Percentiles rank a stretch among this genome's conserved stretches.
Conservation (phyloP, 2,113 vertebrate species). For the Scophthalmus maximus region DNA sequence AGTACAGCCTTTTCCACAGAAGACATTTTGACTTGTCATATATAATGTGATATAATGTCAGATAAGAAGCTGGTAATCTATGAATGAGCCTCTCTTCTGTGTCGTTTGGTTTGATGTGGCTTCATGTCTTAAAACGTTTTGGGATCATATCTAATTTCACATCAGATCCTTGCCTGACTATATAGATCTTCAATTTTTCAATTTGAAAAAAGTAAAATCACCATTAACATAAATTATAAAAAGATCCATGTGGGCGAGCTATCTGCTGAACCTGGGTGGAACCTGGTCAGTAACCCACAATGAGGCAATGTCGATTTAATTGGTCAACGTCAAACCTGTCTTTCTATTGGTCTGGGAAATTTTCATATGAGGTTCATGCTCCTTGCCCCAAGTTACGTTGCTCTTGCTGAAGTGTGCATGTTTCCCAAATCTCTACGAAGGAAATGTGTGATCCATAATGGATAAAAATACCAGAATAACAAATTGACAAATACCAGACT, state of each 20-base stretch:
- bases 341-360: not conserved
- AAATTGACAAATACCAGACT: not conserved
- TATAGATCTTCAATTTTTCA: not conserved
- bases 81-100: not conserved
- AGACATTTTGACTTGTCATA: not conserved
- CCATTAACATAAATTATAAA: too few species aligned
- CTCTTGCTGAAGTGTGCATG: too few species aligned
- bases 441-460: too few species aligned
- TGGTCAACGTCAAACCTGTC: not conserved
- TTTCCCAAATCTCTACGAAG: too few species aligned
- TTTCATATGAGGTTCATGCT: too few species aligned
- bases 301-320: not conserved
- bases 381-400: too few species aligned
- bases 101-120: not conserved
- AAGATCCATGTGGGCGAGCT: too few species aligned
- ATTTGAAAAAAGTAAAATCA: too few species aligned
- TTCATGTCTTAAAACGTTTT: not conserved
- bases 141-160: not conserved
- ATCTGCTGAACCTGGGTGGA: not conserved
- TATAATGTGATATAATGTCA: not conserved
- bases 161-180: not conserved
- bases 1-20: conserved; percentile 17
- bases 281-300: too few species aligned
- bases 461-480: not conserved
- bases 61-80: not conserved